Percentiles rank a stretch among this genome's conserved stretches.
Conservation (phyloP, 1,140 invertebrate genomes). For the Drosophila tropicalis region DNA sequence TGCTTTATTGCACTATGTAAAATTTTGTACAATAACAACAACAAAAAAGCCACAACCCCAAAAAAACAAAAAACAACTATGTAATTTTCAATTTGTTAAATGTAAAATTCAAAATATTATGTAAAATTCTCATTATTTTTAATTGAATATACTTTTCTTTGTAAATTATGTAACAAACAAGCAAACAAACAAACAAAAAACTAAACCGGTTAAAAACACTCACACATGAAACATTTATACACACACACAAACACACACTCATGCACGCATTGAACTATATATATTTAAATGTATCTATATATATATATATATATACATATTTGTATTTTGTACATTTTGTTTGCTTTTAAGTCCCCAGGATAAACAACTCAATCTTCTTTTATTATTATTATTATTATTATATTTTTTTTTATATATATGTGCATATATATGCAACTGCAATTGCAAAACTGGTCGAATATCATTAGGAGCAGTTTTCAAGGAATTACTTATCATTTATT, state of each 20-base stretch:
- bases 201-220: conserved; percentile 17
- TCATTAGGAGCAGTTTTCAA: background rate
- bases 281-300: conserved; percentile 29
- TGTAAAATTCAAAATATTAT: conserved; percentile 41
- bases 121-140: conserved; percentile 67
- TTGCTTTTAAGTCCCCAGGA: conserved; percentile 63
- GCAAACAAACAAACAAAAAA: conserved; percentile 22
- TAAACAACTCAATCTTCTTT: conserved; percentile 43
- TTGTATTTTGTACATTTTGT: conserved; percentile 73
- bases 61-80: conserved; percentile 46
- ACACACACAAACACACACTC: conserved; percentile 10
- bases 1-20: conserved; percentile 76
- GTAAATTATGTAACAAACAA: conserved; percentile 51
- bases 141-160: conserved; percentile 38
- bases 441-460: background rate
- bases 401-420: conserved; percentile 73
- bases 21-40: conserved; percentile 73
- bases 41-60: conserved; percentile 38
- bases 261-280: conserved; percentile 21
- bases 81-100: conserved; percentile 75
- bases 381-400: conserved; percentile 27
- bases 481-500: background rate
- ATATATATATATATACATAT: conserved; percentile 44
- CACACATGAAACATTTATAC: conserved; percentile 6
- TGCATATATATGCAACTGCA: conserved; percentile 35